phyloP scores from a whole-genome alignment of 2,888 invertebrate genomes.

The Melitaea athalia region DNA sequence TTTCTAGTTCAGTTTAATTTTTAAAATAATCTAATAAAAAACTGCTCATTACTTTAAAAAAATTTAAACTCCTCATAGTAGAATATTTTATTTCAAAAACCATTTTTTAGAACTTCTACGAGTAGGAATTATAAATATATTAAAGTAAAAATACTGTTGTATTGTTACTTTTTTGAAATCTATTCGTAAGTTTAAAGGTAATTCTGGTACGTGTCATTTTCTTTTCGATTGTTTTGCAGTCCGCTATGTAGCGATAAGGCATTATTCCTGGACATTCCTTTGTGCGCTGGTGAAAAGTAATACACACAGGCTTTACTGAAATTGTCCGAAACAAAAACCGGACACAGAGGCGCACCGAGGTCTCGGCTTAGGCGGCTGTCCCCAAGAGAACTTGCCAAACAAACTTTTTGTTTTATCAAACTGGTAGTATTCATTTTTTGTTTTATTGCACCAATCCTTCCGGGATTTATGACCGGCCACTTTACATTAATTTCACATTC shows the following conservation, averaged over 20 bases:
- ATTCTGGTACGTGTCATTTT: slow-evolving; percentile 20
- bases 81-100: too few species aligned
- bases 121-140: too few species aligned
- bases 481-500: slow-evolving; percentile 80
- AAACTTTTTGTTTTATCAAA: slow-evolving; percentile 76
- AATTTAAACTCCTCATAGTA: too few species aligned
- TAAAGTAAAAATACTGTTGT: background rate
- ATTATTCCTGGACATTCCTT: slow-evolving; percentile 34
- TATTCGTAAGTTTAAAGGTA: slow-evolving; percentile 4
- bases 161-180: background rate
- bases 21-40: too few species aligned
- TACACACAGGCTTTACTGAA: slow-evolving; percentile 41
- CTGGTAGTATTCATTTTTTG: slow-evolving; percentile 78
- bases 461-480: slow-evolving; percentile 75
- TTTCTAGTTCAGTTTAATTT: too few species aligned
- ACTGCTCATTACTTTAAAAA: too few species aligned
- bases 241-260: slow-evolving; percentile 22
- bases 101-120: too few species aligned
- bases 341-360: slow-evolving; percentile 31
- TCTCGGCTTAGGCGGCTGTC: slow-evolving; percentile 44
- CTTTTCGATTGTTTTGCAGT: slow-evolving; percentile 28
- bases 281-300: slow-evolving; percentile 33
- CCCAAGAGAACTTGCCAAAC: slow-evolving; percentile 64
- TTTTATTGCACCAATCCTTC: slow-evolving; percentile 73
- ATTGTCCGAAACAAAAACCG: slow-evolving; percentile 47